These are phyloP conservation scores for Dorcus hopei DNA, from an alignment of 2,888 invertebrate species.

Conservation along the genomic window DNA sequence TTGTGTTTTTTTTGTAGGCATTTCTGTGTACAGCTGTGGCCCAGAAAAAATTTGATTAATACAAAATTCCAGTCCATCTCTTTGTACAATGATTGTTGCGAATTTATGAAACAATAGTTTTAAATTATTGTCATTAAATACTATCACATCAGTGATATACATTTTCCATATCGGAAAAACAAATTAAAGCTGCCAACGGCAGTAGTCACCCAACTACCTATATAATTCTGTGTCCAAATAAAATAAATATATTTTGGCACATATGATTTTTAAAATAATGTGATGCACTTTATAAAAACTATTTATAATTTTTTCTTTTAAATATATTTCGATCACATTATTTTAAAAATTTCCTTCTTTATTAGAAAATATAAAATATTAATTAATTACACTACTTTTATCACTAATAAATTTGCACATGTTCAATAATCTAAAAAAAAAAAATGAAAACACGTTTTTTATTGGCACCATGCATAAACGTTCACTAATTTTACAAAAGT, in stretches of 20 bases:
- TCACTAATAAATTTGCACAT: conserved; percentile 20
- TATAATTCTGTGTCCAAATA: conserved; percentile 18
- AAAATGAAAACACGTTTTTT: background rate
- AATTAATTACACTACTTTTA: conserved; percentile 5
- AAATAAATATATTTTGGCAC: conserved; percentile 27
- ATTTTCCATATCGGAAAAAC: conserved; percentile 15
- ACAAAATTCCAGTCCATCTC: conserved; percentile 42
- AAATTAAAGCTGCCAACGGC: conserved; percentile 41
- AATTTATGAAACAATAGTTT: conserved; percentile 12
- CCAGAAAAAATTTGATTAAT: conserved; percentile 25
- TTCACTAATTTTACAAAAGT: background rate
- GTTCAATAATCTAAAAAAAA: conserved; percentile 11
- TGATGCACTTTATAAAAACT: background rate
- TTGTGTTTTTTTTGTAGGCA: conserved; percentile 24
- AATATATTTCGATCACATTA: conserved; percentile 11
- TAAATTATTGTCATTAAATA: conserved; percentile 33
- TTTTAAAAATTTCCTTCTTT: conserved; percentile 9
- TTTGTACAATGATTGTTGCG: conserved; percentile 24
- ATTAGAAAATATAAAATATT: conserved; percentile 11
- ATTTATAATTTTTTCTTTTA: background rate
- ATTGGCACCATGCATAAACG: conserved; percentile 25
- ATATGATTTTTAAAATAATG: conserved; percentile 15
- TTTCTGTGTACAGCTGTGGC: conserved; percentile 24
- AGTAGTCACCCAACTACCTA: conserved; percentile 24
- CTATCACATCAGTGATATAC: conserved; percentile 20